These are phyloP conservation scores for Acheta domesticus DNA, from an alignment of 2,888 invertebrate genomes.

Conservation along the genomic window DNA sequence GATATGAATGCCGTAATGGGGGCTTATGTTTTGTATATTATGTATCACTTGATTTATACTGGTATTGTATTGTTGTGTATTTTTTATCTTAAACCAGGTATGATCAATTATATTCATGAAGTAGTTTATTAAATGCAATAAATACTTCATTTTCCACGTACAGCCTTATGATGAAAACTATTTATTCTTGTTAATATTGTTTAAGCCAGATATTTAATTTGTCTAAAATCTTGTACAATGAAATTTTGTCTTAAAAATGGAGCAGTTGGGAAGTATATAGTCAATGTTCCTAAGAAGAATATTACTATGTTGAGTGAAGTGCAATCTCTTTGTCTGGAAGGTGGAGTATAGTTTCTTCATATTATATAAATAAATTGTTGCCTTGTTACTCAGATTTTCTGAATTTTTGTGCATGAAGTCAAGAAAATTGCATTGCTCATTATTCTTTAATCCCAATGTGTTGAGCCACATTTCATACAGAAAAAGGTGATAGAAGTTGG, in stretches of 20 bases:
- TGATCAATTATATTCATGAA: too few species aligned
- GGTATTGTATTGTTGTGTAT: too few species aligned
- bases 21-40: too few species aligned
- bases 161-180: neutral
- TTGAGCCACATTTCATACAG: too few species aligned
- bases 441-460: too few species aligned
- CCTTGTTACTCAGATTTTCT: neutral
- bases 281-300: neutral
- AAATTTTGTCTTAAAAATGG: conserved; percentile 9
- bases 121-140: too few species aligned
- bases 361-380: neutral
- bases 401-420: neutral
- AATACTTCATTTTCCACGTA: neutral
- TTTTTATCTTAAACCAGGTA: too few species aligned
- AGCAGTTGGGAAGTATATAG: neutral
- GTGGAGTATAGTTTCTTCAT: neutral
- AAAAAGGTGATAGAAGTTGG: too few species aligned
- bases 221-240: neutral
- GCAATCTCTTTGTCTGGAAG: neutral
- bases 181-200: neutral
- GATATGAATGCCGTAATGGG: too few species aligned
- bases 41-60: too few species aligned
- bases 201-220: neutral
- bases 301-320: neutral
- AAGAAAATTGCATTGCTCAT: too few species aligned